Evolutionary conservation across 1,140 invertebrate genomes (phyloP).

Genomic region (Drosophila simulans): DNA sequence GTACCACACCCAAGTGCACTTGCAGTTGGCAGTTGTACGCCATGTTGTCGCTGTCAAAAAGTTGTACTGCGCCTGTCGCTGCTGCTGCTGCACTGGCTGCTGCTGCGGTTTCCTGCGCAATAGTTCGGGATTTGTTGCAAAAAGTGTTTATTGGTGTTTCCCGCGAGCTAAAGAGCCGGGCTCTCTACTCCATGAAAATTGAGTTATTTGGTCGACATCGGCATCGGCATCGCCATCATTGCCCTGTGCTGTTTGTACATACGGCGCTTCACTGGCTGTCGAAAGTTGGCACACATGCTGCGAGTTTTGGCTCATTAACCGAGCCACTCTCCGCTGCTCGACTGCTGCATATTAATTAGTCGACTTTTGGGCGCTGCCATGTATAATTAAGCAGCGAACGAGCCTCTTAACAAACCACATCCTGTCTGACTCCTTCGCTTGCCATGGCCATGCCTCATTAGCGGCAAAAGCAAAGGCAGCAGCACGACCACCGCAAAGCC

Average conservation of each 20-base stretch:
- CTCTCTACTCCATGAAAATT: slow-evolving; percentile 72
- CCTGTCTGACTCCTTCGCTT: slow-evolving; percentile 57
- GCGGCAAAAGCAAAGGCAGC: slow-evolving; percentile 10
- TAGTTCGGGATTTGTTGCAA: slow-evolving; percentile 75
- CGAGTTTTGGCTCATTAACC: slow-evolving; percentile 76
- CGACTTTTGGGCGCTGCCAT: slow-evolving; percentile 79
- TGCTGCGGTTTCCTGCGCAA: slow-evolving; percentile 48
- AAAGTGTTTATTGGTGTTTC: slow-evolving; percentile 78
- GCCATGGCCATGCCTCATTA: slow-evolving; percentile 69
- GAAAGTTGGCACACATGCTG: slow-evolving; percentile 75
- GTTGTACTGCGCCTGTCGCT: slow-evolving; percentile 61
- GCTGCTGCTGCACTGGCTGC: slow-evolving; percentile 17
- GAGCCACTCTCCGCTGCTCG: slow-evolving; percentile 44
- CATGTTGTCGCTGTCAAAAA: slow-evolving; percentile 79
- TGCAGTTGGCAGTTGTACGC: slow-evolving; percentile 72
- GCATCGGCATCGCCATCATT: not conserved
- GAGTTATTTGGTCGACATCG: slow-evolving; percentile 60
- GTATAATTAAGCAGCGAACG: slow-evolving; percentile 75
- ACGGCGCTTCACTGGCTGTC: slow-evolving; percentile 55
- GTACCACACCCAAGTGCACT: slow-evolving; percentile 47
- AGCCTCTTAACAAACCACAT: slow-evolving; percentile 64
- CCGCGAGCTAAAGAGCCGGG: slow-evolving; percentile 39
- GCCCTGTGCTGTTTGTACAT: slow-evolving; percentile 18
- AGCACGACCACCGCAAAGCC: slow-evolving; percentile 1
- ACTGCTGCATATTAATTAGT: slow-evolving; percentile 79